A percentile compares a stretch with the other conserved stretches of the same genome.
phyloP scores from a whole-genome alignment of 64 coral and sea anemone genomes.

The Stichodactyla mertensii region DNA sequence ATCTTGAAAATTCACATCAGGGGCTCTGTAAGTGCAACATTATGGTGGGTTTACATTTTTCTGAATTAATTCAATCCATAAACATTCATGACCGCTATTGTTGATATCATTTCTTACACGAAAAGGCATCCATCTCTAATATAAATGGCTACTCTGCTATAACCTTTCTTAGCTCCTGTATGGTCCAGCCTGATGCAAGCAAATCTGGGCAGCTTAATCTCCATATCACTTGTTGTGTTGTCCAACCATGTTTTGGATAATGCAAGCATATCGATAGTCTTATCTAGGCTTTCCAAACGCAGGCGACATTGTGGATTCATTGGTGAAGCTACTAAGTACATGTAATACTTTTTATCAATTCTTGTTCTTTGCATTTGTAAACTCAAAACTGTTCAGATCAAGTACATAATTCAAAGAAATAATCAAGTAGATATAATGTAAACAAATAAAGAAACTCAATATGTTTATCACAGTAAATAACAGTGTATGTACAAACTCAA shows the following conservation, averaged over 20 bases:
- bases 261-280: conserved; percentile 4
- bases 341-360: too few species aligned
- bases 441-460: too few species aligned
- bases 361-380: too few species aligned
- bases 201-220: conserved; percentile 23
- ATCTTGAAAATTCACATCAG: conserved; percentile 5
- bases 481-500: too few species aligned
- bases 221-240: neutral
- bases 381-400: too few species aligned
- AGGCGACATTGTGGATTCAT: too few species aligned
- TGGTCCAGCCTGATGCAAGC: conserved; percentile 12
- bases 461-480: too few species aligned
- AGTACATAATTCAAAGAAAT: too few species aligned
- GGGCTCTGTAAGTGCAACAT: conserved; percentile 50
- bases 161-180: conserved; percentile 21
- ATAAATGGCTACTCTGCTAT: conserved; percentile 40
- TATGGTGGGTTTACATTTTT: conserved; percentile 23
- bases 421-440: too few species aligned
- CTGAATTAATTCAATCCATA: conserved; percentile 57
- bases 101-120: conserved; percentile 38
- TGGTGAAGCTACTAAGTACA: too few species aligned
- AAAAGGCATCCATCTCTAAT: conserved; percentile 30
- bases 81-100: conserved; percentile 21
- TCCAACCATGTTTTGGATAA: conserved; percentile 33
- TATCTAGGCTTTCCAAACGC: conserved; percentile 1